Evolutionary conservation across 2,888 invertebrate genomes (phyloP).

Genomic region (Ophion costatus): DNA sequence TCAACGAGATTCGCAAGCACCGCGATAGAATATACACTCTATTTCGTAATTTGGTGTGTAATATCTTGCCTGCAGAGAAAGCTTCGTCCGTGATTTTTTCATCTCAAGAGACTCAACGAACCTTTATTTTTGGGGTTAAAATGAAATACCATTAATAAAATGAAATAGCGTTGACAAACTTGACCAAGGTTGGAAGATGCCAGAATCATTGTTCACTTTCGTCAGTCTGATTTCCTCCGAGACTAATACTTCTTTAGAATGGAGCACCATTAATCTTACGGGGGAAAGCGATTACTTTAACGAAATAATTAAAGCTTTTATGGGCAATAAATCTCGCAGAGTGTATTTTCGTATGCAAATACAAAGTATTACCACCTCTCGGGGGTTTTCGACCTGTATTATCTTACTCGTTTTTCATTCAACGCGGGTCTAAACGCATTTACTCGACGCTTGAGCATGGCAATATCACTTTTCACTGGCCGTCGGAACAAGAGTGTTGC

Average conservation of each 20-base stretch:
- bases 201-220: conserved; percentile 6
- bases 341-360: conserved; percentile 6
- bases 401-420: neutral
- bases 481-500: neutral
- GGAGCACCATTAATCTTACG: neutral
- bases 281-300: conserved; percentile 31
- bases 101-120: neutral
- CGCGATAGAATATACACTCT: too few species aligned
- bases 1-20: too few species aligned
- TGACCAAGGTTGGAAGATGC: neutral
- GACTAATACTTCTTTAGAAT: conserved; percentile 4
- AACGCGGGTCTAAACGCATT: neutral
- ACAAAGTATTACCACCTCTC: neutral
- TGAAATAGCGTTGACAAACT: neutral
- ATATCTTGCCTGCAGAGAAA: too few species aligned
- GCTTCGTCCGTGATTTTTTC: too few species aligned
- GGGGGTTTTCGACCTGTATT: neutral
- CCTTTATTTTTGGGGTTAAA: neutral
- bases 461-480: neutral
- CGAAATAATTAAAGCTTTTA: conserved; percentile 28
- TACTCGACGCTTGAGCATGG: neutral
- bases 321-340: conserved; percentile 12
- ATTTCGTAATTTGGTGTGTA: too few species aligned
- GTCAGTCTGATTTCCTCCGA: conserved; percentile 23
- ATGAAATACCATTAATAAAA: too few species aligned